A percentile compares a stretch with the other conserved stretches of the same genome.
Conservation (phyloP, 2,797 vertebrate species). For the Petrocephalus schoutedeni region DNA sequence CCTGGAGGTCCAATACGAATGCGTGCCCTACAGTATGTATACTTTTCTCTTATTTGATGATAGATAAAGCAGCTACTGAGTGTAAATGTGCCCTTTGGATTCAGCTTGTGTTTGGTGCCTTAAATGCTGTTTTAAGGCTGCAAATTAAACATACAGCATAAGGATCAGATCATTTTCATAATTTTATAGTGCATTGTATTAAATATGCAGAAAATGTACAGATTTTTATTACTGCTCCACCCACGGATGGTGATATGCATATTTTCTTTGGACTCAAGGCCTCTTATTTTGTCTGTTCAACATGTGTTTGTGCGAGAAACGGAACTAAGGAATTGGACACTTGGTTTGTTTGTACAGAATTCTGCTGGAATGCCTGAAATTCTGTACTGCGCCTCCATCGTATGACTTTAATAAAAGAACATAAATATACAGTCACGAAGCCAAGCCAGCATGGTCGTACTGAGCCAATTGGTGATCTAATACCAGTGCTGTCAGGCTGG, state of each 20-base stretch:
- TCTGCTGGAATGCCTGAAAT: background rate
- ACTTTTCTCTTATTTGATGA: background rate
- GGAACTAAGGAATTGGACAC: constrained; percentile 5
- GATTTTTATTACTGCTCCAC: background rate
- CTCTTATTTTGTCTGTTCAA: background rate
- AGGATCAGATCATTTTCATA: background rate
- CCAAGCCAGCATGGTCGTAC: background rate
- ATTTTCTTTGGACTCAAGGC: background rate
- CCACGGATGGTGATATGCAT: background rate
- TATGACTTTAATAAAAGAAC: constrained; percentile 13
- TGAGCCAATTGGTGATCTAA: background rate
- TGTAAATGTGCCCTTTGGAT: background rate
- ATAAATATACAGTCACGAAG: background rate
- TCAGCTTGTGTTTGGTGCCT: background rate
- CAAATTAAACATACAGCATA: background rate
- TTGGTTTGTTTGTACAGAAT: constrained; percentile 4
- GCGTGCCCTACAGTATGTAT: constrained; percentile 96
- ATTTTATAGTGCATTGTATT: background rate
- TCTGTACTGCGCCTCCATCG: background rate
- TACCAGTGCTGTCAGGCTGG: background rate
- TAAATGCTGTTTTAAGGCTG: background rate
- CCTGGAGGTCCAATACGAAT: constrained; percentile 96
- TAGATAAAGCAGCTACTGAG: background rate
- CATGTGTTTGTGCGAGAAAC: background rate
- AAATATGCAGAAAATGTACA: background rate